Conservation (phyloP, 1,140 invertebrate species). For the Olivierus martensii region DNA sequence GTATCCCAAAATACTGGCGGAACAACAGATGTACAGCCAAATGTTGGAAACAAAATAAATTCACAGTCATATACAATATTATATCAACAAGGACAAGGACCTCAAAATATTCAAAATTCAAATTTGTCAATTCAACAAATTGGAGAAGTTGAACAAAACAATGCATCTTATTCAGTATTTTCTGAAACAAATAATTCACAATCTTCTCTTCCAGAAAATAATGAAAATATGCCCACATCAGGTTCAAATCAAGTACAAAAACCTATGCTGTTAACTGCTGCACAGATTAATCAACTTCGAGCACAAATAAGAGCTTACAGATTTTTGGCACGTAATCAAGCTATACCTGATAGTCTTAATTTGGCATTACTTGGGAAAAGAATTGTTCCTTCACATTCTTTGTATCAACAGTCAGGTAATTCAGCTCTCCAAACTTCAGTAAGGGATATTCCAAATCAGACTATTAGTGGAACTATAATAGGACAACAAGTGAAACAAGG, state of each 20-base stretch:
- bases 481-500: constrained; percentile 6
- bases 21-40: too few relatives aligned
- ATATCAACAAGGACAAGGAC: too few relatives aligned
- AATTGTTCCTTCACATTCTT: constrained; percentile 7
- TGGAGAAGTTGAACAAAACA: too few relatives aligned
- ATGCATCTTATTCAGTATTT: neutral
- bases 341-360: constrained; percentile 62
- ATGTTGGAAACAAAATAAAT: too few relatives aligned
- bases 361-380: constrained; percentile 51
- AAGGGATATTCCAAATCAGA: constrained; percentile 1
- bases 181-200: too few relatives aligned
- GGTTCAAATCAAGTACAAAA: constrained; percentile 1
- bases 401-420: constrained; percentile 3
- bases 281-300: constrained; percentile 66
- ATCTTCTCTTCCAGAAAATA: too few relatives aligned
- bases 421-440: neutral
- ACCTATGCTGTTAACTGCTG: constrained; percentile 39
- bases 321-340: constrained; percentile 76
- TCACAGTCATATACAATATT: too few relatives aligned
- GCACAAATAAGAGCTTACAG: constrained; percentile 94
- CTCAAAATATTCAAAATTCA: too few relatives aligned
- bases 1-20: too few relatives aligned
- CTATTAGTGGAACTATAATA: constrained; percentile 6
- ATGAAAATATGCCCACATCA: too few relatives aligned
- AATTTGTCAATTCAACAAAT: too few relatives aligned